phyloP scores from a whole-genome alignment of 2,797 vertebrate species.

The Meda fulgida region DNA sequence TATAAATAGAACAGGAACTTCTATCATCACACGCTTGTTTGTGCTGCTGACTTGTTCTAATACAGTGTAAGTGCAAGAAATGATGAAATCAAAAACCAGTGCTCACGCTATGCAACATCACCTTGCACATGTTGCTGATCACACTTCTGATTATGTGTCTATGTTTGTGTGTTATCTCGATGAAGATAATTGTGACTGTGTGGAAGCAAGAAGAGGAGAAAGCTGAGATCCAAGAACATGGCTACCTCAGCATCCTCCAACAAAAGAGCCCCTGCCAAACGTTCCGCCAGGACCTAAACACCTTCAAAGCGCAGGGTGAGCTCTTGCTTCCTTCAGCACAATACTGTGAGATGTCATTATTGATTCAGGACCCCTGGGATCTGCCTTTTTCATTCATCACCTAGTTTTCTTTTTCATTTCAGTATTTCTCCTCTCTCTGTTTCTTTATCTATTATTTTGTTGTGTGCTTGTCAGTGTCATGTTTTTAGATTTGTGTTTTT shows the following conservation, averaged over 20 bases:
- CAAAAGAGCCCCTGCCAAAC: conserved; percentile 88
- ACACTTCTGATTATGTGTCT: neutral
- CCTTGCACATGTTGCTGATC: neutral
- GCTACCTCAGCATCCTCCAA: conserved; percentile 89
- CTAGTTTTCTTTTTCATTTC: neutral
- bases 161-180: neutral
- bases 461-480: neutral
- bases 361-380: conserved; percentile 4
- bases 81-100: neutral
- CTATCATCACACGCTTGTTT: neutral
- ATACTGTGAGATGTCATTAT: neutral
- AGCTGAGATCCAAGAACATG: conserved; percentile 86
- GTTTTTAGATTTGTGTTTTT: neutral
- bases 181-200: conserved; percentile 91
- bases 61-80: neutral
- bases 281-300: conserved; percentile 89
- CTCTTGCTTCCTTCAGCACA: conserved; percentile 6
- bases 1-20: neutral
- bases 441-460: neutral
- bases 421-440: neutral
- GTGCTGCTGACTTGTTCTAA: neutral
- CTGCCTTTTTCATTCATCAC: neutral
- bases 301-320: conserved; percentile 92
- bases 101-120: neutral
- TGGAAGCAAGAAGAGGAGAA: conserved; percentile 91